phyloP scores from a whole-genome alignment of 2,113 vertebrate species.

The Diphyllodes magnificus region DNA sequence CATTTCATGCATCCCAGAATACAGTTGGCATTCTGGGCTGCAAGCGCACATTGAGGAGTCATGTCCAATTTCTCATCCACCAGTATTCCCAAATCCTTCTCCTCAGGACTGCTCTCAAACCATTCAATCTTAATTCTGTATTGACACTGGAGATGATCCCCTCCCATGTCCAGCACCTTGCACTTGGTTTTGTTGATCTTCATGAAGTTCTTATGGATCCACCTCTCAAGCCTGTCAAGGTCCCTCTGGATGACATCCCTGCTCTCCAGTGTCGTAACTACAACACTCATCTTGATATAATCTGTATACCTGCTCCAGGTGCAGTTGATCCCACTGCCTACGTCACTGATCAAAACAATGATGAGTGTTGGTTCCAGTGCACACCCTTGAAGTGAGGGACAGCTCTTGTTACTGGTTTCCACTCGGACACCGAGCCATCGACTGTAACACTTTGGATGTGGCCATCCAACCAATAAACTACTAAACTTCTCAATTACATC shows the following conservation, averaged over 20 bases:
- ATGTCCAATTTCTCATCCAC: not conserved
- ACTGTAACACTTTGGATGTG: not conserved
- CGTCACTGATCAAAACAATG: not conserved
- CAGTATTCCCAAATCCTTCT: not conserved
- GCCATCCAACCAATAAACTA: not conserved
- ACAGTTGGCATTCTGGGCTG: rapidly evolving
- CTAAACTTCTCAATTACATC: not conserved
- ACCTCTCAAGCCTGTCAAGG: not conserved
- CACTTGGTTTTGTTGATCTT: not conserved
- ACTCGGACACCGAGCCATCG: rapidly evolving
- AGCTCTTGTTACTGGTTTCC: not conserved
- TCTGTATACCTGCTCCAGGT: not conserved
- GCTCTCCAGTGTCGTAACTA: too few species aligned
- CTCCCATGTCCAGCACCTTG: not conserved
- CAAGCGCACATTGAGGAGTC: rapidly evolving
- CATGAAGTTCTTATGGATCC: not conserved
- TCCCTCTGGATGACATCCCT: not conserved
- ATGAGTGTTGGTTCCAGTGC: not conserved
- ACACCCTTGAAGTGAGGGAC: not conserved
- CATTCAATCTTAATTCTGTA: not conserved
- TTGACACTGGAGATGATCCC: not conserved
- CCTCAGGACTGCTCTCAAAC: not conserved
- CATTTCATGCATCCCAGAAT: not conserved
- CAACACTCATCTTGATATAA: not conserved
- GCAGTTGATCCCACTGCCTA: not conserved